Evolutionary conservation across 2,113 vertebrate species (phyloP).

Genomic region (Cygnus buccinator): DNA sequence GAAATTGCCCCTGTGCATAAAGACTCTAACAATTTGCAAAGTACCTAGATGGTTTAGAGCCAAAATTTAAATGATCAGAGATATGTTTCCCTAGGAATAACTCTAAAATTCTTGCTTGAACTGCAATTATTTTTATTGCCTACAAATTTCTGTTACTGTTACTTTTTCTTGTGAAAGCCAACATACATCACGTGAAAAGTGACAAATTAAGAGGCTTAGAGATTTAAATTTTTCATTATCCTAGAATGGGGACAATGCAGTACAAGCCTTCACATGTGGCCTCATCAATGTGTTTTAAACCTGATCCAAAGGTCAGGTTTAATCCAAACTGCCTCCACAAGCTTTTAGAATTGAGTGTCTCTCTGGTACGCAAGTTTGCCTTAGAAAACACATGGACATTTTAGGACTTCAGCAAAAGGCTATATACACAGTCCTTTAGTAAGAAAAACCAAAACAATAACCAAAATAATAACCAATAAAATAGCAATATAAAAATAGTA

Average conservation of each 20-base stretch:
- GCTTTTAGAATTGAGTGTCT: not conserved
- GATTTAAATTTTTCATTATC: not conserved
- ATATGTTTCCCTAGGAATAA: not conserved
- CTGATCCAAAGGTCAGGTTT: not conserved
- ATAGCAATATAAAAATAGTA: constrained; percentile 4
- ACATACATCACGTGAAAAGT: not conserved
- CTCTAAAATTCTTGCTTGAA: not conserved
- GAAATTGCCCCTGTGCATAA: not conserved
- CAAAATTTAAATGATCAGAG: not conserved
- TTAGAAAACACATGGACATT: not conserved
- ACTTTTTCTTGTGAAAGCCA: not conserved
- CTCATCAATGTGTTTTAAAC: not conserved
- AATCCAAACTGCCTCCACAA: not conserved
- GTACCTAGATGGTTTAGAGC: not conserved
- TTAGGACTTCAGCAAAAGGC: not conserved
- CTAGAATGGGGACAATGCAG: not conserved
- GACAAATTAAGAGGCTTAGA: not conserved
- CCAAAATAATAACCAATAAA: not conserved
- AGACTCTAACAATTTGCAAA: not conserved
- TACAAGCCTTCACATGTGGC: rapidly evolving
- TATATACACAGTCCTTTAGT: not conserved
- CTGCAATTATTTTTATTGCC: not conserved
- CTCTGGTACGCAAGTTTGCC: not conserved
- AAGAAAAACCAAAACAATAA: not conserved
- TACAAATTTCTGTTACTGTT: not conserved